A percentile compares a stretch with the other conserved stretches of the same genome.
These are phyloP conservation scores for Scaeva pyrastri DNA, from an alignment of 2,888 invertebrate species.

Conservation along the genomic window DNA sequence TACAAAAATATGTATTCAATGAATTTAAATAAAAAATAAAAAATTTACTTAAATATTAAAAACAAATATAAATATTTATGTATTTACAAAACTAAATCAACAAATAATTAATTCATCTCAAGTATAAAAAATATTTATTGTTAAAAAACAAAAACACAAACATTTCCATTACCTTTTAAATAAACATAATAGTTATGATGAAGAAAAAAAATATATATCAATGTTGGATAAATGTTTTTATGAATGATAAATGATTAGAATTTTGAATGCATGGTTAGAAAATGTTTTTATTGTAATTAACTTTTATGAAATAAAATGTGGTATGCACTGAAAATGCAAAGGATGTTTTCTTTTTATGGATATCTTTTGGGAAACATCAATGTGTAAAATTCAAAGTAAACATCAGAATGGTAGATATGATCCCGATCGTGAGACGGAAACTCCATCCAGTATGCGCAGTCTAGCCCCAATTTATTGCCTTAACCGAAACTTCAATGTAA, in stretches of 20 bases:
- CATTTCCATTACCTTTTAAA: conserved; percentile 6
- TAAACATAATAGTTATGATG: background rate
- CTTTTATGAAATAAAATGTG: conserved; percentile 51
- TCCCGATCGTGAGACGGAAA: too few species aligned
- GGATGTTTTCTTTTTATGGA: background rate
- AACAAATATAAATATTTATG: background rate
- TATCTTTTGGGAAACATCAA: too few species aligned
- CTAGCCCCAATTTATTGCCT: too few species aligned
- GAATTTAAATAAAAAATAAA: background rate
- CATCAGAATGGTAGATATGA: too few species aligned
- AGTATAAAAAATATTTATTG: background rate
- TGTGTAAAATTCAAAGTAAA: background rate
- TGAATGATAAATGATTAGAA: conserved; percentile 10
- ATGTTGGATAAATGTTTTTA: conserved; percentile 47
- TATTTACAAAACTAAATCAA: conserved; percentile 3
- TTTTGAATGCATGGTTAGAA: conserved; percentile 35
- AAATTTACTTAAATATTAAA: conserved; percentile 9
- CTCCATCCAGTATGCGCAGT: too few species aligned
- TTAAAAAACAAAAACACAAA: conserved; percentile 5
- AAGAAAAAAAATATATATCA: conserved; percentile 32
- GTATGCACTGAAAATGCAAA: conserved; percentile 16
- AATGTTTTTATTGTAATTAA: conserved; percentile 59
- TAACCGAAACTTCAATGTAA: too few species aligned
- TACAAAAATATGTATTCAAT: conserved; percentile 19
- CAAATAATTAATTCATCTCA: background rate